A percentile compares a stretch with the other conserved stretches of the same genome.
These are phyloP conservation scores for Troilus luridus DNA, from an alignment of 2,888 invertebrate genomes.

Conservation along the genomic window DNA sequence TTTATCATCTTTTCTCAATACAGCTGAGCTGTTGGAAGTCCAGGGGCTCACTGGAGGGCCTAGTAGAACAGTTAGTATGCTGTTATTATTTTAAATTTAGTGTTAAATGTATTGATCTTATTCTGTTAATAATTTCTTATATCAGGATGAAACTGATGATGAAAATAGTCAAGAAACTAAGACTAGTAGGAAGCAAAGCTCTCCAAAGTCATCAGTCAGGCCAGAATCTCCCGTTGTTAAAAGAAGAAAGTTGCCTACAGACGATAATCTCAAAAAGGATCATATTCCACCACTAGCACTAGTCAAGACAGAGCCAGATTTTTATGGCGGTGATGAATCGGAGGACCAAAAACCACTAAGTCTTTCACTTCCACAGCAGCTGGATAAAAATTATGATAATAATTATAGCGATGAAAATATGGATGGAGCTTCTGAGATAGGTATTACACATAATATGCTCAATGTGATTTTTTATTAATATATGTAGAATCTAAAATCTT, in stretches of 20 bases:
- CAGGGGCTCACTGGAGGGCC: constrained; percentile 77
- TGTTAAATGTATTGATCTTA: background rate
- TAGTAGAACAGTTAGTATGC: constrained; percentile 38
- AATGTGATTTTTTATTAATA: background rate
- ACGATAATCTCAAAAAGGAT: constrained; percentile 52
- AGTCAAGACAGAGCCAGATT: constrained; percentile 59
- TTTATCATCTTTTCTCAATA: constrained; percentile 82
- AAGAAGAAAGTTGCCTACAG: constrained; percentile 50
- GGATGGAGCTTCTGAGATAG: constrained; percentile 48
- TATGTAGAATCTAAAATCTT: background rate
- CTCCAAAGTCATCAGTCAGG: constrained; percentile 57
- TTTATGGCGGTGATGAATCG: constrained; percentile 56
- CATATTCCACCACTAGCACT: constrained; percentile 52
- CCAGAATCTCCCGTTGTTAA: constrained; percentile 61
- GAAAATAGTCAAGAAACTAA: constrained; percentile 52
- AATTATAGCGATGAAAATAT: constrained; percentile 56
- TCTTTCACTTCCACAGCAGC: constrained; percentile 44
- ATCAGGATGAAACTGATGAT: constrained; percentile 60
- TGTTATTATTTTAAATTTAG: background rate
- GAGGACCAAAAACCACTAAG: constrained; percentile 53
- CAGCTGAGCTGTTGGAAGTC: constrained; percentile 82
- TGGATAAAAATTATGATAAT: constrained; percentile 51
- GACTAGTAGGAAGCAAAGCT: constrained; percentile 51
- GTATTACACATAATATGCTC: background rate
- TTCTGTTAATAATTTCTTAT: constrained; percentile 8